A percentile compares a stretch with the other conserved stretches of the same genome.
Evolutionary conservation across 2,797 vertebrate species (phyloP).

Genomic region (Lacerta viridis): DNA sequence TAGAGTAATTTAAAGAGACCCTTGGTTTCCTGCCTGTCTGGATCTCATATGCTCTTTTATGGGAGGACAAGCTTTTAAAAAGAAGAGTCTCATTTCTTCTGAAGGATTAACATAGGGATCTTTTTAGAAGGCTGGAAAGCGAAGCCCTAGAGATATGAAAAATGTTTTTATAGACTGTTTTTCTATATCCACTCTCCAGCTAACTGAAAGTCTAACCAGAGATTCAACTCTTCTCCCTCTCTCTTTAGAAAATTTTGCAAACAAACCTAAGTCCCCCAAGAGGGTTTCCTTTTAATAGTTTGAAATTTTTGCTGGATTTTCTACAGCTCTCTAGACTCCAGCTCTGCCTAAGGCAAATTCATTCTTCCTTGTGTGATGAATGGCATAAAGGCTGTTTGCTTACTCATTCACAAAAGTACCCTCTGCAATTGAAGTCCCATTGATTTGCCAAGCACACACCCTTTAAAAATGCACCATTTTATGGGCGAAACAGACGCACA

Average conservation of each 20-base stretch:
- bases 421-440: not conserved
- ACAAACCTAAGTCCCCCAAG: not conserved
- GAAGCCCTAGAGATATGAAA: not conserved
- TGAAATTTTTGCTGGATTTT: not conserved
- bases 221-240: not conserved
- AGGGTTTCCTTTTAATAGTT: not conserved
- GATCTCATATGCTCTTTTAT: not conserved
- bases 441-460: not conserved
- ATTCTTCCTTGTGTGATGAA: not conserved
- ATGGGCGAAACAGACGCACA: too few relatives aligned
- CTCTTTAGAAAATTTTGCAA: not conserved
- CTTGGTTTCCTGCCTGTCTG: not conserved
- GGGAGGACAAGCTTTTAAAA: not conserved
- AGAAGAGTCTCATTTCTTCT: not conserved
- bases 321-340: not conserved
- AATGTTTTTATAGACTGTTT: not conserved
- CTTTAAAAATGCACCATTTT: not conserved
- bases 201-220: not conserved
- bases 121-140: not conserved
- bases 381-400: not conserved
- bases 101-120: not conserved
- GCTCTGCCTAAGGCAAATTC: not conserved
- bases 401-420: slow-evolving; percentile 4
- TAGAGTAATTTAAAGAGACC: not conserved
- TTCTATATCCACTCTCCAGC: not conserved